Base-by-base conservation (phyloP, 2,888 invertebrate genomes). In the Hedychridium roseum region DNA sequence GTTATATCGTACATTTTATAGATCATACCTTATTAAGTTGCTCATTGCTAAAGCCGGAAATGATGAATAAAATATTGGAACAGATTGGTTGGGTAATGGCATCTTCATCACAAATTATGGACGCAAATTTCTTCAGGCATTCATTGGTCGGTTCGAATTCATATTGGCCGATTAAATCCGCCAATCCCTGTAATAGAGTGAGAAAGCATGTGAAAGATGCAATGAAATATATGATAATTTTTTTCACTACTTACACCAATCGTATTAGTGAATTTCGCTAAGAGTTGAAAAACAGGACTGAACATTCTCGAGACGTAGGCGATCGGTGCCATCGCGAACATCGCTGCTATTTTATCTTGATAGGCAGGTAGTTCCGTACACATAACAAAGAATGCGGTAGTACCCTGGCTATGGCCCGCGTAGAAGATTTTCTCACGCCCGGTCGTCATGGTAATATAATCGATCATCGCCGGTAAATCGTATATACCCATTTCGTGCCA, bases 141-240 rank as follows among this genome's bases (percentile, higher is more conserved):
- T 14, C 37, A n/a, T 40, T 81, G 53, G 83, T 84, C 0, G 90
- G 89, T 52, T 88, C 57, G 54, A 91, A 87, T 68, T 91, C 89
- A 27, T 60, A 47, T 0, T 34, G 3, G 2, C 66, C 67, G 2
- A 69, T 32, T 16, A 58, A 38, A 7, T 35, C 41, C 11, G 50
- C 37, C 1, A 56, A 0, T 6, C 21, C 7, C 65, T 66, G 39
- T 0, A 52, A 49, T n/a, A 5, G 7, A 31, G 5, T 6, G 23
- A 23, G 9, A 6, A 23, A 23, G 23, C 9, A 6, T 31, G 11
- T 31, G 5, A 31, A 31, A 11, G 5, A 12, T n/a, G 31, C 11
- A 11, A 7, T n/a, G 31, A 31, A 31, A 7, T 31, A 7, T 11
- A 31, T 31, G 5, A 31, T 7, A 5, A 11, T 31, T 11, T 12